These are phyloP conservation scores for Pangasius mekongensis DNA, from an alignment of 2,797 vertebrate genomes.

Conservation along the genomic window DNA sequence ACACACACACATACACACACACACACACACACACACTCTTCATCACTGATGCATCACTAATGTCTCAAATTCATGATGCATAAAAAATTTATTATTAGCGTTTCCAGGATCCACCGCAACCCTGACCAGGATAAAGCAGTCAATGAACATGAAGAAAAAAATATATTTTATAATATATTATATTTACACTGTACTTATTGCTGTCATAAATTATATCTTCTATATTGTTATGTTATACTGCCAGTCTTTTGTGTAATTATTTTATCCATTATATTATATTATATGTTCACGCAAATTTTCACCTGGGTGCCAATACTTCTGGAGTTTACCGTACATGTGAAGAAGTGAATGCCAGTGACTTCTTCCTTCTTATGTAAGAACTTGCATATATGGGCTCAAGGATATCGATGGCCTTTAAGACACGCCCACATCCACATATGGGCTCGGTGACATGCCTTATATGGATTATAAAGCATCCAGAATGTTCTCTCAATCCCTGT, in stretches of 20 bases:
- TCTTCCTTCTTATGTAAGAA: not conserved
- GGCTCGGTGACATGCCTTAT: not conserved
- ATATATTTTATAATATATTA: not conserved
- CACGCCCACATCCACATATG: not conserved
- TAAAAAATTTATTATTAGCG: not conserved
- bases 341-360: not conserved
- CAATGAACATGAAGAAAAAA: not conserved
- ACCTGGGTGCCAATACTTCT: not conserved
- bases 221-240: not conserved
- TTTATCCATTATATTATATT: not conserved
- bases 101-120: not conserved
- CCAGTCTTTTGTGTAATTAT: not conserved
- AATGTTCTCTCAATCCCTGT: not conserved
- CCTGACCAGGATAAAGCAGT: not conserved
- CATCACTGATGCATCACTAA: not conserved
- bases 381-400: not conserved
- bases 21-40: not conserved
- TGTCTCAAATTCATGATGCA: not conserved
- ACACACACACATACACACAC: conserved; percentile 19
- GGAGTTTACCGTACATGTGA: not conserved
- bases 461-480: not conserved
- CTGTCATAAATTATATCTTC: not conserved
- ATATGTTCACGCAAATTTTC: not conserved
- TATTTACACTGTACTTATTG: not conserved
- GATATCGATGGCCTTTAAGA: not conserved